phyloP scores from a whole-genome alignment of 92 coral and sea anemone species.

The Blastomussa wellsi region DNA sequence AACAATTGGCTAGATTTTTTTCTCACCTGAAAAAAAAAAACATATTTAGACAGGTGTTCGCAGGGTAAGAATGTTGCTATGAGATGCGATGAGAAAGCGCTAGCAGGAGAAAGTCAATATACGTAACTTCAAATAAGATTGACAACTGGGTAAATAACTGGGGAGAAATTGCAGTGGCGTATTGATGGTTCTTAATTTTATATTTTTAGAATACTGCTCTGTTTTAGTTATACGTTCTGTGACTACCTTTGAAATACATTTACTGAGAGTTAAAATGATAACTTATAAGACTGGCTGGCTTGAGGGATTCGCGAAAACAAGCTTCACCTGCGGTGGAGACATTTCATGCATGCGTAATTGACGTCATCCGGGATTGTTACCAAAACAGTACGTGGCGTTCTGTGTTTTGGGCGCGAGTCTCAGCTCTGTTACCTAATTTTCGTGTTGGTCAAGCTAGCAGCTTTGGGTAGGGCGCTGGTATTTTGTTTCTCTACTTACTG shows the following conservation, averaged over 20 bases:
- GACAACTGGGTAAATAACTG: background rate
- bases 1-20: background rate
- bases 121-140: background rate
- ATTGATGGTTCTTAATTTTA: background rate
- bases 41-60: conserved; percentile 5
- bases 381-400: conserved; percentile 77
- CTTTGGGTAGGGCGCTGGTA: conserved; percentile 13
- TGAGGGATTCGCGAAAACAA: background rate
- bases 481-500: background rate
- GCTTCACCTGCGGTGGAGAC: conserved; percentile 24
- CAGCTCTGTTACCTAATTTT: conserved; percentile 28
- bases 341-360: conserved; percentile 39
- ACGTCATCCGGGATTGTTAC: conserved; percentile 70
- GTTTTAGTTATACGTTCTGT: background rate
- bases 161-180: background rate
- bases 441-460: conserved; percentile 22
- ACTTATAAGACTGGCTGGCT: background rate
- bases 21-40: background rate
- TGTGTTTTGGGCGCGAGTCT: conserved; percentile 21
- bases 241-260: background rate
- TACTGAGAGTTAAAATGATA: background rate
- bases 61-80: conserved; percentile 11
- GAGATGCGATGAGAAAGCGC: too few relatives aligned
- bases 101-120: background rate
- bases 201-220: background rate